Evolutionary conservation across 2,113 vertebrate species (phyloP).

Genomic region (Noturus placidus): DNA sequence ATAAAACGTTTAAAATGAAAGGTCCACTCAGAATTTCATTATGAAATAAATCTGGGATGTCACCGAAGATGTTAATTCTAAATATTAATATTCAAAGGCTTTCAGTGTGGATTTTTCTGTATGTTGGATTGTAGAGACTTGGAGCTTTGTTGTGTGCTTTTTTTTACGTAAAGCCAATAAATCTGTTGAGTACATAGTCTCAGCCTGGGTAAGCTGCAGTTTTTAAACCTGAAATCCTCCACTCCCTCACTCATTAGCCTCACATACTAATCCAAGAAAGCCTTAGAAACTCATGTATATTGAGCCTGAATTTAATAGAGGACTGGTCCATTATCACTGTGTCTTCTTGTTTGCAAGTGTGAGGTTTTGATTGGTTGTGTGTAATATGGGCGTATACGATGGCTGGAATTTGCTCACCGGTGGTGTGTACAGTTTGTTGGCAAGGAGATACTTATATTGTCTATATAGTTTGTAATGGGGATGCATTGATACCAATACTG

Average conservation of each 20-base stretch:
- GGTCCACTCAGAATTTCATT: not conserved
- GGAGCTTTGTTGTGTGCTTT: not conserved
- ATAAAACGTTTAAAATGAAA: too few relatives aligned
- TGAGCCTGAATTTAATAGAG: not conserved
- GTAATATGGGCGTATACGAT: not conserved
- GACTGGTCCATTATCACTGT: not conserved
- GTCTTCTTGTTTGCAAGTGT: not conserved
- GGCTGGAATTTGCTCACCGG: not conserved
- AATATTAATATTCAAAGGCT: too few relatives aligned
- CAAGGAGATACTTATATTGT: not conserved
- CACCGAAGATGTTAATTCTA: not conserved
- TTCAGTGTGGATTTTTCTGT: not conserved
- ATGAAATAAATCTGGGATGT: not conserved
- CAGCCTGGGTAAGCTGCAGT: conserved; percentile 37
- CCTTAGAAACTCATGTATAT: not conserved
- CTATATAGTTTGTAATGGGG: too few relatives aligned
- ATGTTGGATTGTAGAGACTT: not conserved
- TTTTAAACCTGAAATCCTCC: conserved; percentile 52
- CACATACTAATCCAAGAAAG: not conserved
- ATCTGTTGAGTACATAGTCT: conserved; percentile 47
- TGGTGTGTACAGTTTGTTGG: not conserved
- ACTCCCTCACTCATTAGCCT: not conserved
- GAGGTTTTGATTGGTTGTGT: not conserved
- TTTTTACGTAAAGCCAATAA: conserved; percentile 37
- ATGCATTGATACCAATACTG: not conserved